Evolutionary conservation across 2,888 invertebrate genomes (phyloP).

Genomic region (Sylvicola cinctus): DNA sequence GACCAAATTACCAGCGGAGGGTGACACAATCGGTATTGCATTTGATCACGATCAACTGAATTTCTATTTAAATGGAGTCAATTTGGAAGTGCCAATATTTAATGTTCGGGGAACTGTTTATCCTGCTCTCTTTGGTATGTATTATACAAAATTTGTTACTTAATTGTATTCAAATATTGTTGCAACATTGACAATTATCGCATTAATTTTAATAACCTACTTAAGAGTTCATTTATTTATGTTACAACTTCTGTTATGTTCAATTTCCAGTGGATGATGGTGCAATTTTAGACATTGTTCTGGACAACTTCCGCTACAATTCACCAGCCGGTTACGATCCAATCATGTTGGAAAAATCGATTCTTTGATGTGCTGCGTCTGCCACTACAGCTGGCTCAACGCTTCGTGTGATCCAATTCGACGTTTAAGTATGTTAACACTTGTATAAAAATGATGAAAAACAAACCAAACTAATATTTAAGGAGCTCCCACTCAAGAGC

Average conservation of each 20-base stretch:
- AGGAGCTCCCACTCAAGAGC: no score
- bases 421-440: no score
- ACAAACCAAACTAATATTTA: no score
- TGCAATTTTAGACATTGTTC: slow-evolving; percentile 85
- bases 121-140: slow-evolving; percentile 79
- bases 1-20: slow-evolving; percentile 64
- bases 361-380: slow-evolving; percentile 43
- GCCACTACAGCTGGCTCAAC: no score
- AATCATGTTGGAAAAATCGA: slow-evolving; percentile 91
- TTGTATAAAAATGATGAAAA: no score
- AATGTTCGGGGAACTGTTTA: slow-evolving; percentile 81
- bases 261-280: slow-evolving; percentile 79
- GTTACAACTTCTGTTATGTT: slow-evolving; percentile 7
- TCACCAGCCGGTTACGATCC: slow-evolving; percentile 79
- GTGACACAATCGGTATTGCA: slow-evolving; percentile 82
- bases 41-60: slow-evolving; percentile 93
- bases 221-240: background rate
- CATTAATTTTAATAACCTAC: background rate
- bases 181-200: background rate
- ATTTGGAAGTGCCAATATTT: slow-evolving; percentile 62
- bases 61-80: slow-evolving; percentile 83
- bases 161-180: background rate
- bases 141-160: slow-evolving; percentile 4
- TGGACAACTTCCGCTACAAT: slow-evolving; percentile 70
- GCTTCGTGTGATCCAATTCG: no score